These are phyloP conservation scores for Corbicula japonica DNA, from an alignment of 2,888 invertebrate species.

Conservation along the genomic window DNA sequence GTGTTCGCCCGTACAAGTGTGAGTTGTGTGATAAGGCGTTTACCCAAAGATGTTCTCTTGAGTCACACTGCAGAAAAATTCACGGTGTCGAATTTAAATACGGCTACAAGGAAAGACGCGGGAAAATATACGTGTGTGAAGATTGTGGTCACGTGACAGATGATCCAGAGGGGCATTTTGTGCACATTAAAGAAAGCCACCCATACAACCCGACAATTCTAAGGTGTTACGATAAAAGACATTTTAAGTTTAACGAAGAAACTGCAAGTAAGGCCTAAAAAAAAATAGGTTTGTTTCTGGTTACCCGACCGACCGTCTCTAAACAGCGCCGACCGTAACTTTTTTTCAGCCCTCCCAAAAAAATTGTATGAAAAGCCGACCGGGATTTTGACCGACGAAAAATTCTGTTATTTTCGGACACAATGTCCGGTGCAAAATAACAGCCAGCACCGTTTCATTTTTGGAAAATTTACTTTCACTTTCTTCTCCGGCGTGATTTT, in stretches of 20 bases:
- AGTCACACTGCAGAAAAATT: constrained; percentile 99
- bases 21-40: constrained; percentile 99
- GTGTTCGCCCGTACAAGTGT: constrained; percentile 99
- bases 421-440: too few relatives aligned
- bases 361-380: too few relatives aligned
- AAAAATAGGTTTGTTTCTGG: too few relatives aligned
- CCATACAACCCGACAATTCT: constrained; percentile 93
- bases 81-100: constrained; percentile 98
- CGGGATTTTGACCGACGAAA: too few relatives aligned
- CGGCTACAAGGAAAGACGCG: constrained; percentile 98
- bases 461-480: too few relatives aligned
- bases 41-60: constrained; percentile 99
- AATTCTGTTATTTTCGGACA: too few relatives aligned
- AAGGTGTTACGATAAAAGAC: constrained; percentile 98
- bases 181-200: constrained; percentile 93
- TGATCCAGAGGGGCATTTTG: constrained; percentile 97
- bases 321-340: too few relatives aligned
- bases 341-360: too few relatives aligned
- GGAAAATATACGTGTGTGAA: constrained; percentile 99
- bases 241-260: constrained; percentile 89
- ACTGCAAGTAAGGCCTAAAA: too few relatives aligned
- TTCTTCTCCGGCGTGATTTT: too few relatives aligned
- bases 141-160: constrained; percentile 99
- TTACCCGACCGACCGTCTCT: too few relatives aligned
- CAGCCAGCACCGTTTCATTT: too few relatives aligned